Percentiles rank a stretch among this genome's conserved stretches.
Evolutionary conservation across 2,113 vertebrate species (phyloP).

Genomic region (Ia io): DNA sequence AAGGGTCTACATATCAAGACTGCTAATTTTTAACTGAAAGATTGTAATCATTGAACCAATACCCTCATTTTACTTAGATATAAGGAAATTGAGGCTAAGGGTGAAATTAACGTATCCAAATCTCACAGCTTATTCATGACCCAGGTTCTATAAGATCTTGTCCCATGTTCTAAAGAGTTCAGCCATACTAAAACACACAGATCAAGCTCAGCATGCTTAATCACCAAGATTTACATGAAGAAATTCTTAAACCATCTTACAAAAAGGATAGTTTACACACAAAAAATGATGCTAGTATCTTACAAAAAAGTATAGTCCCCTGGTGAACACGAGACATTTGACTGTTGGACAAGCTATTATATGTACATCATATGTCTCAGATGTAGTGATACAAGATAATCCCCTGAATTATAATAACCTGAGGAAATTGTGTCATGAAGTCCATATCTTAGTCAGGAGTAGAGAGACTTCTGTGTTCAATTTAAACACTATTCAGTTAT

Average conservation of each 20-base stretch:
- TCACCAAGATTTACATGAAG: not conserved
- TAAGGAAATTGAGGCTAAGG: not conserved
- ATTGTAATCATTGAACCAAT: not conserved
- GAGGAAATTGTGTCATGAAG: not conserved
- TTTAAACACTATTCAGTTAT: not conserved
- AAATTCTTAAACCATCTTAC: not conserved
- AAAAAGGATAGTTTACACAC: not conserved
- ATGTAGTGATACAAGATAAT: not conserved
- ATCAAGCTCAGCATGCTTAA: not conserved
- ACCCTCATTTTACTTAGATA: not conserved
- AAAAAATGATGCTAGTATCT: not conserved
- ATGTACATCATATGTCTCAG: not conserved
- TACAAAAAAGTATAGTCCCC: not conserved
- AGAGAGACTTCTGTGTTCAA: not conserved
- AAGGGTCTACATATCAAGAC: not conserved
- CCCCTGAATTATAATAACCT: not conserved
- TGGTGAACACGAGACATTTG: not conserved
- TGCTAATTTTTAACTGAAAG: conserved; percentile 11
- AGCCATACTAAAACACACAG: not conserved
- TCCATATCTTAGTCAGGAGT: not conserved
- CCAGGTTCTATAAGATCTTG: not conserved
- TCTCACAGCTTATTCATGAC: not conserved
- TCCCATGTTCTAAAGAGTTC: not conserved
- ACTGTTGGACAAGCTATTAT: not conserved
- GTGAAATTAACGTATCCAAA: not conserved